Evolutionary conservation across 2,797 vertebrate species (phyloP).

Genomic region (Echiichthys vipera): DNA sequence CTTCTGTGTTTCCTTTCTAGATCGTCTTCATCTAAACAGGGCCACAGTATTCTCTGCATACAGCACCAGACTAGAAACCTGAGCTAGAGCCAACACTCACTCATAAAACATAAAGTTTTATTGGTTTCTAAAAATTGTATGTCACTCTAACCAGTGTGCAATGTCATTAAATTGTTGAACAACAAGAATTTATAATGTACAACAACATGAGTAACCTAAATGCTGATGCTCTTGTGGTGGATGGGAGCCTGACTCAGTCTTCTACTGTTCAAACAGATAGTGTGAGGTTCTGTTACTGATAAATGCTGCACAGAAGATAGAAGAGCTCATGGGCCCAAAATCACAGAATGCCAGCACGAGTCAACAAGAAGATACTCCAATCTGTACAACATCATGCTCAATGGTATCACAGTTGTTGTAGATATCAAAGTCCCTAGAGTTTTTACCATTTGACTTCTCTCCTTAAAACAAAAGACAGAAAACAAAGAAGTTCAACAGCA

Average conservation of each 20-base stretch:
- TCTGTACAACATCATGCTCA: background rate
- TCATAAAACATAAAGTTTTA: slow-evolving; percentile 17
- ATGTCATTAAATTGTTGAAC: slow-evolving; percentile 1
- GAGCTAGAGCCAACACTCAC: background rate
- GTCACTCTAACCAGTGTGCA: background rate
- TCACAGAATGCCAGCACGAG: slow-evolving; percentile 3
- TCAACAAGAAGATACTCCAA: slow-evolving; percentile 7
- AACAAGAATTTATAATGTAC: background rate
- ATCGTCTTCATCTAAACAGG: no score
- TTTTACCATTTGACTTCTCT: slow-evolving; percentile 13
- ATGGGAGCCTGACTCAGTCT: background rate
- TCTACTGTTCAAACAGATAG: background rate
- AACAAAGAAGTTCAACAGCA: slow-evolving; percentile 6
- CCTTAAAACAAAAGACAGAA: background rate
- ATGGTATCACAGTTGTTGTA: background rate
- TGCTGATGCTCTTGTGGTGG: slow-evolving; percentile 1
- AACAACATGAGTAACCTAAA: slow-evolving; percentile 2
- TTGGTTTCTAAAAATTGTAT: background rate
- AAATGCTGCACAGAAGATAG: slow-evolving; percentile 14
- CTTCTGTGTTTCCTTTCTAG: no score
- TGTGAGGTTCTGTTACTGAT: slow-evolving; percentile 10
- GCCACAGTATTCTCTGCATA: background rate
- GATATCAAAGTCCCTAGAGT: background rate
- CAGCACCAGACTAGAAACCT: background rate
- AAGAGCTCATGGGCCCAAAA: slow-evolving; percentile 1